These are phyloP conservation scores for Matsumyia berberina DNA, from an alignment of 2,888 invertebrate genomes.

Conservation along the genomic window DNA sequence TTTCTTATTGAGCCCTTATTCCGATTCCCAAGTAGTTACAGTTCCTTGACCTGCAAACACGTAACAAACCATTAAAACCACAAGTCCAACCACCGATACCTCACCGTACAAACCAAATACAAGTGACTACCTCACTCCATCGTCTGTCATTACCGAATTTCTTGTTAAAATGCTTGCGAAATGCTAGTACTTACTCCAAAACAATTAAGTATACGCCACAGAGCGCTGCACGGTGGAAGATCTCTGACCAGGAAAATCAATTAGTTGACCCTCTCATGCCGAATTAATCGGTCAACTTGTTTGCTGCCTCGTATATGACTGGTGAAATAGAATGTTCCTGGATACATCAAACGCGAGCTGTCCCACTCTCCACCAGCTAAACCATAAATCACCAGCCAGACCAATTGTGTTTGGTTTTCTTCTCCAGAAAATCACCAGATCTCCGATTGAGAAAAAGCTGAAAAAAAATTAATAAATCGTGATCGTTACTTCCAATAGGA, in stretches of 20 bases:
- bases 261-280: constrained; percentile 56
- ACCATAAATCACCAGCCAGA: constrained; percentile 61
- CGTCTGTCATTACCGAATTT: constrained; percentile 5
- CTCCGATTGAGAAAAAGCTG: constrained; percentile 15
- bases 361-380: constrained; percentile 13
- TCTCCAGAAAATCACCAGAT: constrained; percentile 10
- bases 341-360: constrained; percentile 47
- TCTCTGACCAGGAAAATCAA: constrained; percentile 71
- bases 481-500: constrained; percentile 64
- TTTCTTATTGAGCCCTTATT: no score
- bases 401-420: constrained; percentile 22
- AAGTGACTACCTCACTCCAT: background rate
- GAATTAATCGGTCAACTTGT: constrained; percentile 53
- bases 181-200: constrained; percentile 13
- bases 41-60: no score
- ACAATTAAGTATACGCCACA: constrained; percentile 67
- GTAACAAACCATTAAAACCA: no score
- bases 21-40: no score
- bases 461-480: constrained; percentile 73
- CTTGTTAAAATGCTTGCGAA: constrained; percentile 40
- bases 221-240: constrained; percentile 33
- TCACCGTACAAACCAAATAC: background rate
- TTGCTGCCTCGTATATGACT: constrained; percentile 28
- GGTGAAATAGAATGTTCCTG: constrained; percentile 61
- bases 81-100: no score